Base-by-base conservation (phyloP, 2,888 invertebrate genomes). In the Drosophila cognata region DNA sequence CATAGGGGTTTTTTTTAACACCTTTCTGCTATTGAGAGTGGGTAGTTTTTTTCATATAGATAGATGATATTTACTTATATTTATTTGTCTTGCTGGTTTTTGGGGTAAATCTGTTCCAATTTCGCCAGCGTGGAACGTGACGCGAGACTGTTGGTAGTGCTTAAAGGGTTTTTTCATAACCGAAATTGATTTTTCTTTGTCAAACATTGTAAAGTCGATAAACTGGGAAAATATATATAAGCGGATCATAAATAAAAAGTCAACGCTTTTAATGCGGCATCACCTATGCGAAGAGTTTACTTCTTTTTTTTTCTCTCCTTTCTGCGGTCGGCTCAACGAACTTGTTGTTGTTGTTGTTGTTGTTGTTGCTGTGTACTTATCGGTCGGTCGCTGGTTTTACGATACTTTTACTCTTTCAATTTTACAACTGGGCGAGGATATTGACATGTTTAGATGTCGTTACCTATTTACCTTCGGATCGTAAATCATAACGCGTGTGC, bases 361-460 rank as follows among this genome's bases (percentile, higher is more conserved):
- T 70, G 67, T 60, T 56, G 68, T 61, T 65, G 64, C 28, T 76
- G 82, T 71, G 65, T 85, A 90, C 84, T 86, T 86, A 86, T 90
- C 84, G 73, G 56, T 72, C 57, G 81, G 70, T 77, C 73, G 84
- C 52, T 60, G 63, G 73, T 67, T 84, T 86, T 90, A 86, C 69
- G 85, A 90, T 83, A 86, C 89, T 83, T 86, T 90, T 88, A 86
- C 85, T 86, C 85, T 90, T 88, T 90, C 74, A 78, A 86, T 70
- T 88, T 86, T 83, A 86, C 89, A 86, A 90, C 85, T 65, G 75
- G 81, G 71, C 77, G 85, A 88, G 86, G 81, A 85, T 90, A 85
- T 83, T 86, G 85, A 90, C 85, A 86, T 86, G 87, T 86, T 86
- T 90, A 88, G 90, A 88, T 90, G 85, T 86, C 85, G 85, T 88